These are phyloP conservation scores for Cydia amplana DNA, from an alignment of 1,140 invertebrate species.

Conservation along the genomic window DNA sequence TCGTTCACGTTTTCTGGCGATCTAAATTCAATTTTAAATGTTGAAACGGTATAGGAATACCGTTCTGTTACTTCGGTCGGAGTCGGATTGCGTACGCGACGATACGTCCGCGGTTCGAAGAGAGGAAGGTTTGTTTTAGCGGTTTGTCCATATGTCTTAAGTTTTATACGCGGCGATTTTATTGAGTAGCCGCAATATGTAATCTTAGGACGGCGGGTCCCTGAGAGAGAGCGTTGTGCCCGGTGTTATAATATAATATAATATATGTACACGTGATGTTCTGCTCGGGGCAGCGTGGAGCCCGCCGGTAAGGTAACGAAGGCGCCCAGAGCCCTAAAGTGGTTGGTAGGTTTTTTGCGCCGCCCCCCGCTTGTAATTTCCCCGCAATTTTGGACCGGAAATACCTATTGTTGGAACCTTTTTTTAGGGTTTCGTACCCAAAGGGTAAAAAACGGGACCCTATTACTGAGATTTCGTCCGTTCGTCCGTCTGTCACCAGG, in stretches of 20 bases:
- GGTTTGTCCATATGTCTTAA: constrained; percentile 69
- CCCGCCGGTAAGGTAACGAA: not conserved
- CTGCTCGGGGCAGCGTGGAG: not conserved
- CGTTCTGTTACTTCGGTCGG: constrained; percentile 54
- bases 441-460: too few species aligned
- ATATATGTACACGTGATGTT: not conserved
- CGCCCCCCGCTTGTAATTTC: not conserved
- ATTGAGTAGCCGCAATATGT: constrained; percentile 72
- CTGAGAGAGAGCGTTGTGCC: not conserved
- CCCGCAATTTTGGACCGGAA: constrained; percentile 19
- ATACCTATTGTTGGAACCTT: not conserved
- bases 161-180: constrained; percentile 74
- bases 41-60: constrained; percentile 53
- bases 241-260: not conserved
- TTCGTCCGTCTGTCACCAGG: too few species aligned
- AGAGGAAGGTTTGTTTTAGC: constrained; percentile 62
- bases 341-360: constrained; percentile 9
- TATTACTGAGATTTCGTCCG: too few species aligned
- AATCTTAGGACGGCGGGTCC: constrained; percentile 52
- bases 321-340: not conserved
- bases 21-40: constrained; percentile 63
- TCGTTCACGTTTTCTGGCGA: constrained; percentile 60
- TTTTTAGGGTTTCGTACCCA: too few species aligned
- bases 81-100: constrained; percentile 25
- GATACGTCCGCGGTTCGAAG: constrained; percentile 51